A percentile compares a stretch with the other conserved stretches of the same genome.
phyloP scores from a whole-genome alignment of 2,888 invertebrate genomes.

The Drosophila picticornis region DNA sequence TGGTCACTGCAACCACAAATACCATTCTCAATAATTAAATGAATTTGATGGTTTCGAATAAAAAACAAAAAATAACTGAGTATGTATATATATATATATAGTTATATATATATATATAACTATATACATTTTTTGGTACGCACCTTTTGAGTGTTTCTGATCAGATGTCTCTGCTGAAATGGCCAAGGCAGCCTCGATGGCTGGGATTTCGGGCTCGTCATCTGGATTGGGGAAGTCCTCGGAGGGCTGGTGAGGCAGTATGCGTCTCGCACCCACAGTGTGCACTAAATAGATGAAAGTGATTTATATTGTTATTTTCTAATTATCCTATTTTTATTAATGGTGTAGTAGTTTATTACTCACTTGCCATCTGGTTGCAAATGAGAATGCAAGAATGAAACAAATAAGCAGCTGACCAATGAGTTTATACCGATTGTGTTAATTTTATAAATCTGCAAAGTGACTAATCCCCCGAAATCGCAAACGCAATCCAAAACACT shows the following conservation, averaged over 20 bases:
- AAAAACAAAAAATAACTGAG: neutral
- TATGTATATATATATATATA: neutral
- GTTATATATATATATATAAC: too few species aligned
- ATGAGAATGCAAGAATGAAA: neutral
- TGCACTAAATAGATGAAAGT: constrained; percentile 71
- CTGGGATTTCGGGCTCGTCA: constrained; percentile 83
- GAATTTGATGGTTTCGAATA: neutral
- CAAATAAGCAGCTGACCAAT: constrained; percentile 28
- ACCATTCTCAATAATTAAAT: neutral
- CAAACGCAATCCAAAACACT: constrained; percentile 31
- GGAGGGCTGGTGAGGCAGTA: constrained; percentile 70
- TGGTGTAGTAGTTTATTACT: constrained; percentile 13
- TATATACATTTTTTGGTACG: neutral
- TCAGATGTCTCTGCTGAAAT: constrained; percentile 69
- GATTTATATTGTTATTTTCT: neutral
- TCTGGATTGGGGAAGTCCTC: constrained; percentile 70
- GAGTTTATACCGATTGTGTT: constrained; percentile 14
- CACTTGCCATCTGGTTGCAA: constrained; percentile 25
- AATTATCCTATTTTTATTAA: neutral
- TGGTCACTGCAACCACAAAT: neutral
- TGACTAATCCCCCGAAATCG: constrained; percentile 69
- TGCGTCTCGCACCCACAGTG: constrained; percentile 83
- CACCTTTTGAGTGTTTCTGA: constrained; percentile 74
- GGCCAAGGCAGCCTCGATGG: constrained; percentile 81
- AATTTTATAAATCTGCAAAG: constrained; percentile 20